Percentiles rank a stretch among this genome's conserved stretches.
phyloP scores from a whole-genome alignment of 2,797 vertebrate species.

The Syngnathus rostellatus region DNA sequence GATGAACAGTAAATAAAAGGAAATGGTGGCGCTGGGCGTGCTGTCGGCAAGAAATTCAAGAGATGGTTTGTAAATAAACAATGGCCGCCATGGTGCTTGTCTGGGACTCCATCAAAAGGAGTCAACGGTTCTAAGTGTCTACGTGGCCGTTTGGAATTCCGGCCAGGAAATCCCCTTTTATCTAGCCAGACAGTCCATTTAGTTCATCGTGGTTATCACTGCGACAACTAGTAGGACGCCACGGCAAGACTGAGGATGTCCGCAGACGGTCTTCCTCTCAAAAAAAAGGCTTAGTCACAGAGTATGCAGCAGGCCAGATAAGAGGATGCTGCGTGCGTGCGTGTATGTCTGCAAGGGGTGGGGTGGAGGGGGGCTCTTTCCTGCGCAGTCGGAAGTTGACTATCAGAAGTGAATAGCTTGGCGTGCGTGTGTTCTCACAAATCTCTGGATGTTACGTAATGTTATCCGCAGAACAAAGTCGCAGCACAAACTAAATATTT shows the following conservation, averaged over 20 bases:
- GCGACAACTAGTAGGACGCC: conserved; percentile 22
- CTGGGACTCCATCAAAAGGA: conserved; percentile 33
- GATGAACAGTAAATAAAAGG: conserved; percentile 18
- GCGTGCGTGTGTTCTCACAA: conserved; percentile 25
- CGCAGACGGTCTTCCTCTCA: conserved; percentile 32
- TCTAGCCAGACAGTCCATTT: conserved; percentile 29
- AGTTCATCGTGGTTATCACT: background rate
- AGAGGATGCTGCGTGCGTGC: conserved; percentile 34
- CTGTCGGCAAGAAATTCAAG: conserved; percentile 18
- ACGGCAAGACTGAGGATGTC: conserved; percentile 26
- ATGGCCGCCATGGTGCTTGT: conserved; percentile 23
- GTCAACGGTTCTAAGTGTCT: conserved; percentile 33
- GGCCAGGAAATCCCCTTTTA: conserved; percentile 55
- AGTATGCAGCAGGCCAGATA: conserved; percentile 38
- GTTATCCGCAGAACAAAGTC: conserved; percentile 15
- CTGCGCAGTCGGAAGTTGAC: conserved; percentile 30
- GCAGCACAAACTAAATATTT: conserved; percentile 28
- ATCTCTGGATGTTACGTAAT: conserved; percentile 32
- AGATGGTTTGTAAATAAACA: conserved; percentile 38
- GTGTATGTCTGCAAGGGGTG: conserved; percentile 36
- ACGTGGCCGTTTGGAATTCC: conserved; percentile 52
- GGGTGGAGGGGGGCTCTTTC: conserved; percentile 45
- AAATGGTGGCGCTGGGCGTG: conserved; percentile 10
- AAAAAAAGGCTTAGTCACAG: conserved; percentile 30
- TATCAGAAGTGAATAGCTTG: conserved; percentile 35